Base-by-base conservation (phyloP, 2,113 vertebrate genomes). In the Onychostruthus taczanowskii region DNA sequence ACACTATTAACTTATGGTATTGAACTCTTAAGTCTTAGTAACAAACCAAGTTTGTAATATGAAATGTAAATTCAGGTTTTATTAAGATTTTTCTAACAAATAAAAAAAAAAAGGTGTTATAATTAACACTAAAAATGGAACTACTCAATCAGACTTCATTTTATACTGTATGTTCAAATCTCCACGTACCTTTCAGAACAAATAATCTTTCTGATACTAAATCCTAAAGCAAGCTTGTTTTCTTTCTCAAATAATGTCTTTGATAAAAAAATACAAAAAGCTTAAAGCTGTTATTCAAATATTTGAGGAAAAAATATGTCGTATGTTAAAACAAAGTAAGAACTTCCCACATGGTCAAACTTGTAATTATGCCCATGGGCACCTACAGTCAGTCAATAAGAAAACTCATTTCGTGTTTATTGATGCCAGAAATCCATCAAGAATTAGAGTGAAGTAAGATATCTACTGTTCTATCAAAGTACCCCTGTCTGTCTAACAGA, bases 371-470 rank as follows among this genome's bases (percentile, higher is more conserved):
- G 83, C 53, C 74, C 73, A 62, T 15, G 41, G 79, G 63, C 49
- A 93, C 11, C 49, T 41, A 93, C 21, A 95, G 27, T 46, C 58
- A 72, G 62, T 91, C 70, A 94, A 84, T 58, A 89, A 30, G 59
- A 94, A 94, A 87, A 90, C 46, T 90, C 11, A 53, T 43, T 94
- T 94, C 46, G 69, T 92, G 26, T 70, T 95, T 72, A 85, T 10
- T 70, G 56, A 94, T 87, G 70, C 30, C 87, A 94, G 37, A 94
- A 92, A 95, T 93, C 37, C 64, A 86, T 74, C 68, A 96, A 89
- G 64, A 90, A 27, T 52, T 69, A 78, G 44, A 84, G 14, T 33
- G 46, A 39, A 56, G 20, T 37, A 63, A 89, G 70, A 31, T n/a
- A 78, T 26, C 58, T 88, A 47, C 58, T 68, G 56, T 75, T 67